Evolutionary conservation across 2,113 vertebrate species (phyloP), one percentile per base, ranked within the genome.

Genomic region (Cisticola juncidis): DNA sequence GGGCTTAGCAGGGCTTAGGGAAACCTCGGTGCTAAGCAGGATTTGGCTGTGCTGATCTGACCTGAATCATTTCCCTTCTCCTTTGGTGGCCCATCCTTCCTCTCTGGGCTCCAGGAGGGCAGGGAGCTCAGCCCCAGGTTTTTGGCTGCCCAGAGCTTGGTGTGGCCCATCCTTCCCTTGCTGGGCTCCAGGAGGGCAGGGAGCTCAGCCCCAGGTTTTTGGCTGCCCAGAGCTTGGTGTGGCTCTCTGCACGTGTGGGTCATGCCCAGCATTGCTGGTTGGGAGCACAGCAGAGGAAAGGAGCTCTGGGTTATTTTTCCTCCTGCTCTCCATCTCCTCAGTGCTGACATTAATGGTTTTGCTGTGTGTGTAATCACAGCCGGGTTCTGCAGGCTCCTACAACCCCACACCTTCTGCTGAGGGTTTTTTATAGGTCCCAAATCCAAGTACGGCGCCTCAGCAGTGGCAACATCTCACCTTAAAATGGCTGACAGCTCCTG

Each of bases 371-470:
- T 15, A 38, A 91, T 51, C 83, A 38, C 29, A 78, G 70, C 60
- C 3, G 24, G 18, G 33, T 13, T 92, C 60, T 83, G 58, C 93
- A 35, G 83, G 19, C 81, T 91, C 77, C 89, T 66, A 10, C 92
- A 74, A 44, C 89, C 95, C 93, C 92, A 84, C 90, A 62, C 93
- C 95, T 95, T 91, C 95, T 92, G 95, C 10, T 54, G n/a, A 3
- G 50, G 89, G 9, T 57, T 61, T 90, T 94, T 93, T 90, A 44
- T 66, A 78, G 90, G 95, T 38, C 81, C 89, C 81, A 51, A 84
- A 74, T 71, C 29, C 24, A 61, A 50, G 68, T 2, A 2, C 42
- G 26, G 72, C 5, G 14, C 64, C 42, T 88, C 77, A 70, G 90
- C 95, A n/a, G 53, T 72, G 95, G 81, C 35, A 88, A 61, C 94